Percentiles rank a stretch among this genome's conserved stretches.
phyloP scores from a whole-genome alignment of 2,113 vertebrate species.

The Ammospiza nelsoni region DNA sequence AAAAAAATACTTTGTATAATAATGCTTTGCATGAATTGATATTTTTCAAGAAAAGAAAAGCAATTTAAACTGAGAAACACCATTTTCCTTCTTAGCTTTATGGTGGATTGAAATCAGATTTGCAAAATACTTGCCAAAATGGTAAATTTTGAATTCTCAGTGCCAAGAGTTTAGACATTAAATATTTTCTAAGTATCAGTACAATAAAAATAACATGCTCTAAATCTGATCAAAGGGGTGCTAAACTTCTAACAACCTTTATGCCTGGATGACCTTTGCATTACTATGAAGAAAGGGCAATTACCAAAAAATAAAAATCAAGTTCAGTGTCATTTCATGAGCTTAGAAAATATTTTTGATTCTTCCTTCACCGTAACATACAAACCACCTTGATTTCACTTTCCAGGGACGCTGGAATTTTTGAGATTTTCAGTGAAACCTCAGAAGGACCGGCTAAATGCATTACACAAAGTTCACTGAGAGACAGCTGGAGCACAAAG shows the following conservation, averaged over 20 bases:
- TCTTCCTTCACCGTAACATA: not conserved
- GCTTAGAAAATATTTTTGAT: not conserved
- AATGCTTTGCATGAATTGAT: fast-evolving
- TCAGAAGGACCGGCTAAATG: not conserved
- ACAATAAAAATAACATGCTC: not conserved
- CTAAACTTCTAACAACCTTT: not conserved
- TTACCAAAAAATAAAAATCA: not conserved
- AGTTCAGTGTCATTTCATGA: not conserved
- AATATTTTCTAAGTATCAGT: not conserved
- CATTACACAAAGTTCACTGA: not conserved
- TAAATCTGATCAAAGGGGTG: not conserved
- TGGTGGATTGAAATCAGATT: not conserved
- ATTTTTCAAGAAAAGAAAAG: not conserved
- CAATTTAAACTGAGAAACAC: not conserved
- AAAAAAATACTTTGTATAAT: not conserved
- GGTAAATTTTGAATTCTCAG: not conserved
- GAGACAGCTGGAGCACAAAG: not conserved
- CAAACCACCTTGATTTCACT: not conserved
- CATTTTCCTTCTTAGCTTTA: not conserved
- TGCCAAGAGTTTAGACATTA: not conserved
- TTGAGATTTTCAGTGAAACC: not conserved
- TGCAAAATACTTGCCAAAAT: not conserved
- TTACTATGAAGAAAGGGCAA: not conserved
- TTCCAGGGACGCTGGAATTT: not conserved
- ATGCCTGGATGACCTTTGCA: not conserved